Conservation (phyloP, 2,797 vertebrate species). For the Chrysocyon brachyurus region DNA sequence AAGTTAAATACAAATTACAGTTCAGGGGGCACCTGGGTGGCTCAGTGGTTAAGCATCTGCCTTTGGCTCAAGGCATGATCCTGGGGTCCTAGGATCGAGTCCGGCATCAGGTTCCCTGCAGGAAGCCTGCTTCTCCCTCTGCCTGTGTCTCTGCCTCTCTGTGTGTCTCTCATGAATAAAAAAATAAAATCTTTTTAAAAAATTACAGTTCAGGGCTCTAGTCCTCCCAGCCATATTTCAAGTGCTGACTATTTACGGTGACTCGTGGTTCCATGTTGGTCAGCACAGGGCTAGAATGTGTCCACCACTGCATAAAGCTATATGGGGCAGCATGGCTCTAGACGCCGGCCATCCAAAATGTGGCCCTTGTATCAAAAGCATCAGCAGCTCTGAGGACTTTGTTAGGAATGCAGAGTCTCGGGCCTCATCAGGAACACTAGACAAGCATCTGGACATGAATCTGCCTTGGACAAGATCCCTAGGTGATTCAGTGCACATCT, state of each 20-base stretch:
- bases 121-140: too few species aligned
- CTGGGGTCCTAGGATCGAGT: too few species aligned
- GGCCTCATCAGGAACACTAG: neutral
- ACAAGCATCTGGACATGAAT: neutral
- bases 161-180: too few species aligned
- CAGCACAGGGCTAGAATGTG: fast-evolving
- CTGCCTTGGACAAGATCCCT: neutral
- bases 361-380: neutral
- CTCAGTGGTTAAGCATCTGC: too few species aligned
- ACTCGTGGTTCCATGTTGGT: neutral
- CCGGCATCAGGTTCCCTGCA: too few species aligned
- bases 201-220: neutral
- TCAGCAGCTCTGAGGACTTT: neutral
- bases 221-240: neutral
- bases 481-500: neutral
- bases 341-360: neutral
- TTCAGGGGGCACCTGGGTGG: neutral
- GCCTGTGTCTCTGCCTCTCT: too few species aligned
- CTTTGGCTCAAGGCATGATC: too few species aligned
- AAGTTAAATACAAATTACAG: neutral
- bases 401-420: neutral
- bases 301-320: too few species aligned
- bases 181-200: neutral
- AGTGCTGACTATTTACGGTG: fast-evolving
- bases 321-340: neutral